Conservation (phyloP, 2,888 invertebrate genomes). For the Ectemnius lituratus region DNA sequence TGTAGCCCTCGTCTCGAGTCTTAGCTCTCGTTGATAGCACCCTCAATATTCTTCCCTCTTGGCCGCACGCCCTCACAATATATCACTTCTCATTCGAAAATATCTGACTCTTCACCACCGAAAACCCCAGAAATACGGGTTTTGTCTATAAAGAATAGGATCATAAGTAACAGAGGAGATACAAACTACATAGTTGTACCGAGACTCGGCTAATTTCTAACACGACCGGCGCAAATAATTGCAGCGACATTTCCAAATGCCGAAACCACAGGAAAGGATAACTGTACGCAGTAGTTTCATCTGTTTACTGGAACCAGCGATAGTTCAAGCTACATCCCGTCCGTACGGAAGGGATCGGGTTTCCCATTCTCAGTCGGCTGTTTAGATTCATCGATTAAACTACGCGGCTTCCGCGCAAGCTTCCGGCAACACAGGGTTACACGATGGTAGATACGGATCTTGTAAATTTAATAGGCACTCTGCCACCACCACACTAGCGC, state of each 20-base stretch:
- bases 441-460: constrained; percentile 33
- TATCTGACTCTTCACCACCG: neutral
- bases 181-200: neutral
- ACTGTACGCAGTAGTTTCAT: neutral
- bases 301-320: neutral
- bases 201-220: neutral
- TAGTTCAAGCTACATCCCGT: neutral
- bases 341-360: constrained; percentile 12
- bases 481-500: neutral
- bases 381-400: constrained; percentile 51
- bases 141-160: neutral
- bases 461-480: constrained; percentile 44
- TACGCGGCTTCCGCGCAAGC: constrained; percentile 29
- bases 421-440: constrained; percentile 42
- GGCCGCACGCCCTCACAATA: neutral
- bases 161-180: neutral
- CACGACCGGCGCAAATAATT: neutral
- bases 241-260: neutral
- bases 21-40: constrained; percentile 36
- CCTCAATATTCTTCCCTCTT: constrained; percentile 32
- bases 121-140: too few species aligned
- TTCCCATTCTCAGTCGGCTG: constrained; percentile 35
- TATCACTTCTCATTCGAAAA: constrained; percentile 24
- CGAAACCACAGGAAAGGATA: neutral
- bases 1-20: constrained; percentile 23